Conservation (phyloP, 2,888 invertebrate genomes). For the Nymphalis c-album region DNA sequence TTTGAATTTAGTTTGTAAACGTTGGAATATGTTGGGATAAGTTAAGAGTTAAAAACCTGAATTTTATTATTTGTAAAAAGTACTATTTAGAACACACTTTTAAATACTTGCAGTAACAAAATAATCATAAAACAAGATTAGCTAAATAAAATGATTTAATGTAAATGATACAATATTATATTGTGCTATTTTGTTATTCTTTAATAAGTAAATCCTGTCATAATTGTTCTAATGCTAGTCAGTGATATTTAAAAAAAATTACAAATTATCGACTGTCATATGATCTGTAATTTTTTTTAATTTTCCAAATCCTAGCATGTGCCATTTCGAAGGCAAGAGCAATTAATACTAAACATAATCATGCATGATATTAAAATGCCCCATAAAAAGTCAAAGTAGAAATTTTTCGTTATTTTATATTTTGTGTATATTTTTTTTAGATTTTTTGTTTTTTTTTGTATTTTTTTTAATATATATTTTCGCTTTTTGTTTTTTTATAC, state of each 20-base stretch:
- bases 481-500: conserved; percentile 52
- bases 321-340: conserved; percentile 3
- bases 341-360: conserved; percentile 26
- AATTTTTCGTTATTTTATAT: conserved; percentile 43
- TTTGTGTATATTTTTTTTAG: conserved; percentile 55
- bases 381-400: conserved; percentile 42
- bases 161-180: conserved; percentile 1
- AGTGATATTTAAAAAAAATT: conserved; percentile 2
- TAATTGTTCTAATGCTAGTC: conserved; percentile 1
- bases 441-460: conserved; percentile 36
- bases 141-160: conserved; percentile 7
- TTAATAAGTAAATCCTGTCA: not conserved
- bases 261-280: not conserved
- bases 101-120: conserved; percentile 5
- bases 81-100: not conserved
- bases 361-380: conserved; percentile 37
- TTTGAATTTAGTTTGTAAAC: conserved; percentile 4
- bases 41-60: not conserved
- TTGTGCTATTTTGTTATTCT: conserved; percentile 7
- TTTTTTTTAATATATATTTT: conserved; percentile 49
- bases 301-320: conserved; percentile 1
- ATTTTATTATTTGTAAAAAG: conserved; percentile 2
- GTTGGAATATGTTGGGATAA: not conserved
- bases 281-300: not conserved
- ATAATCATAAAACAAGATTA: conserved; percentile 7